These are phyloP conservation scores for Acleris holmiana DNA, from an alignment of 2,888 invertebrate genomes.

Conservation along the genomic window DNA sequence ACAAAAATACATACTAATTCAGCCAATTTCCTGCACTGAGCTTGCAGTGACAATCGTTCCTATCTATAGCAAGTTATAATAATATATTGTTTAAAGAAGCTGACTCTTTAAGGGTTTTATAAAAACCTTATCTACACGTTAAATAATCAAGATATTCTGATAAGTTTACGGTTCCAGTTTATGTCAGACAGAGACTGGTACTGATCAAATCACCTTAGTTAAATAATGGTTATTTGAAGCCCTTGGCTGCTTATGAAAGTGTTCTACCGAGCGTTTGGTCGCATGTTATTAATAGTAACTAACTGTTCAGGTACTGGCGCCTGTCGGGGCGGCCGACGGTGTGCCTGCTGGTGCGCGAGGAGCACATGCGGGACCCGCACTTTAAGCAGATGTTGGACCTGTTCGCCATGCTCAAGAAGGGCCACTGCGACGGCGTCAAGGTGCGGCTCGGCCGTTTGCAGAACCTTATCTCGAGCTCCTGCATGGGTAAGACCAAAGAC, in stretches of 20 bases:
- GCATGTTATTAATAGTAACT: neutral
- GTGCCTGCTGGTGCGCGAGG: slow-evolving; percentile 96
- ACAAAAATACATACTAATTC: too few species aligned
- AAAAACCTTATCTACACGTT: too few species aligned
- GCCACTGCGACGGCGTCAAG: slow-evolving; percentile 97
- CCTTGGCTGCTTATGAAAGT: neutral
- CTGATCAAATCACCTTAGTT: too few species aligned
- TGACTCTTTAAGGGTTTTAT: too few species aligned
- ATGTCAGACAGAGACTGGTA: too few species aligned
- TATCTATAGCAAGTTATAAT: too few species aligned
- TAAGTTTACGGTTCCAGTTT: too few species aligned
- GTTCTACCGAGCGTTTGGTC: neutral
- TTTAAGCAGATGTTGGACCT: slow-evolving; percentile 98
- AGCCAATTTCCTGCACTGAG: too few species aligned
- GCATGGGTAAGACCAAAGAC: slow-evolving; percentile 87
- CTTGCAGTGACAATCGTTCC: too few species aligned
- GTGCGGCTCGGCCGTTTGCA: slow-evolving; percentile 96
- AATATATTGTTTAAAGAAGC: too few species aligned
- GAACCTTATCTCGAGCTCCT: slow-evolving; percentile 98
- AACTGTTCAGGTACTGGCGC: slow-evolving; percentile 92
- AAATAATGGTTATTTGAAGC: too few species aligned
- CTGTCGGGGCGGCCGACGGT: slow-evolving; percentile 98
- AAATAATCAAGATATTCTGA: too few species aligned
- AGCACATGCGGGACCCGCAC: slow-evolving; percentile 98
- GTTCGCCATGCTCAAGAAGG: slow-evolving; percentile 98